Percentiles rank a stretch among this genome's conserved stretches.
Conservation (phyloP, 2,888 invertebrate species). For the Coenonympha glycerion region DNA sequence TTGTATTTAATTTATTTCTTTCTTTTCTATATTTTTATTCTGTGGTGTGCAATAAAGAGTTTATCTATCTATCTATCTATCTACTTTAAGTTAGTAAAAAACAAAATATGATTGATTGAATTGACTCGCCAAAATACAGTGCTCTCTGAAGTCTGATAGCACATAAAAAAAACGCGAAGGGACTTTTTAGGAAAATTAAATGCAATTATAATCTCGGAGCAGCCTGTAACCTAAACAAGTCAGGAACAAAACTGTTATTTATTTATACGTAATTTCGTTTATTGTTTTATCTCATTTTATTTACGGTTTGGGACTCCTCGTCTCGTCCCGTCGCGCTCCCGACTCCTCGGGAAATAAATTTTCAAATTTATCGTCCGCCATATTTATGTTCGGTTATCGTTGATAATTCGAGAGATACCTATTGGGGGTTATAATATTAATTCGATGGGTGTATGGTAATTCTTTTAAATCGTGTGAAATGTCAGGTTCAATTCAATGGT, state of each 20-base stretch:
- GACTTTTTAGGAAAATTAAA: slow-evolving; percentile 25
- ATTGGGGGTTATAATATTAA: slow-evolving; percentile 63
- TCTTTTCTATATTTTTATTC: too few relatives aligned
- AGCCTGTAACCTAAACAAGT: slow-evolving; percentile 58
- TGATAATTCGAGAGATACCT: slow-evolving; percentile 61
- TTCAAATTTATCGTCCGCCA: slow-evolving; percentile 64
- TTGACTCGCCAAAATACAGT: slow-evolving; percentile 15
- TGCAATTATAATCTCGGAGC: slow-evolving; percentile 32
- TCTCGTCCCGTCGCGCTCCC: slow-evolving; percentile 45
- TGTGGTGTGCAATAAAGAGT: too few relatives aligned
- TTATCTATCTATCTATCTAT: too few relatives aligned
- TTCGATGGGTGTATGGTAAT: slow-evolving; percentile 39
- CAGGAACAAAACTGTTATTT: slow-evolving; percentile 70
- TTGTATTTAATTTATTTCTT: too few relatives aligned
- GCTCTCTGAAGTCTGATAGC: slow-evolving; percentile 12
- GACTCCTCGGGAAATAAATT: slow-evolving; percentile 55
- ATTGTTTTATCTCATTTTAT: slow-evolving; percentile 74
- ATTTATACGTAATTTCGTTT: slow-evolving; percentile 74
- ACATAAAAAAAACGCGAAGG: slow-evolving; percentile 21
- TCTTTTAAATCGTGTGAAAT: slow-evolving; percentile 60
- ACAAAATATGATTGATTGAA: slow-evolving; percentile 16
- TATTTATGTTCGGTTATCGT: slow-evolving; percentile 52
- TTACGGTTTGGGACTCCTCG: slow-evolving; percentile 58
- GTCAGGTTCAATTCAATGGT: slow-evolving; percentile 67
- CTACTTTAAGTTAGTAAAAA: too few relatives aligned